Percentiles rank a stretch among this genome's conserved stretches.
phyloP scores from a whole-genome alignment of 1,140 invertebrate species.

The Augochlora pura region DNA sequence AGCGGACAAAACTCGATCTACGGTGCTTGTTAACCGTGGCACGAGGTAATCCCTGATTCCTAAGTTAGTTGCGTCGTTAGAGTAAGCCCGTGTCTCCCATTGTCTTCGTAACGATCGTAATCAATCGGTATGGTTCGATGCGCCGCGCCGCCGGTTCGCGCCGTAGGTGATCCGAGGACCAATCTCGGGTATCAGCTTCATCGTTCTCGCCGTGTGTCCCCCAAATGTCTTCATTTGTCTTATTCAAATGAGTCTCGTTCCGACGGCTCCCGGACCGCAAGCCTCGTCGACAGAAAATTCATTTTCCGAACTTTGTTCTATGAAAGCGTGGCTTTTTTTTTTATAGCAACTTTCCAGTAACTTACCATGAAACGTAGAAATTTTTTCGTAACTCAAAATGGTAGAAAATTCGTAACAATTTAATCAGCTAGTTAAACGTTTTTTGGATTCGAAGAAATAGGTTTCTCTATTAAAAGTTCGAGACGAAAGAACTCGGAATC shows the following conservation, averaged over 20 bases:
- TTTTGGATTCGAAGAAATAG: too few species aligned
- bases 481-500: background rate
- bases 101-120: slow-evolving; percentile 74
- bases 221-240: slow-evolving; percentile 74
- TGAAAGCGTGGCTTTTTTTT: too few species aligned
- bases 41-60: slow-evolving; percentile 59
- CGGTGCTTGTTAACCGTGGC: slow-evolving; percentile 55
- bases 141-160: slow-evolving; percentile 22
- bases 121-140: slow-evolving; percentile 70
- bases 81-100: slow-evolving; percentile 65
- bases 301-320: too few species aligned
- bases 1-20: slow-evolving; percentile 52
- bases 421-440: too few species aligned
- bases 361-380: too few species aligned
- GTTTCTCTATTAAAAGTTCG: background rate
- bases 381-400: too few species aligned
- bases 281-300: too few species aligned
- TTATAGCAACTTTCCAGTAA: too few species aligned
- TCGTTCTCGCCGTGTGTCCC: slow-evolving; percentile 55
- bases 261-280: slow-evolving; percentile 28
- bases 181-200: slow-evolving; percentile 57
- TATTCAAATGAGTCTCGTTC: slow-evolving; percentile 70
- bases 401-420: too few species aligned
- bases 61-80: slow-evolving; percentile 64
- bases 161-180: slow-evolving; percentile 55